Conservation (phyloP, 1,140 invertebrate species). For the Penaeus japonicus region DNA sequence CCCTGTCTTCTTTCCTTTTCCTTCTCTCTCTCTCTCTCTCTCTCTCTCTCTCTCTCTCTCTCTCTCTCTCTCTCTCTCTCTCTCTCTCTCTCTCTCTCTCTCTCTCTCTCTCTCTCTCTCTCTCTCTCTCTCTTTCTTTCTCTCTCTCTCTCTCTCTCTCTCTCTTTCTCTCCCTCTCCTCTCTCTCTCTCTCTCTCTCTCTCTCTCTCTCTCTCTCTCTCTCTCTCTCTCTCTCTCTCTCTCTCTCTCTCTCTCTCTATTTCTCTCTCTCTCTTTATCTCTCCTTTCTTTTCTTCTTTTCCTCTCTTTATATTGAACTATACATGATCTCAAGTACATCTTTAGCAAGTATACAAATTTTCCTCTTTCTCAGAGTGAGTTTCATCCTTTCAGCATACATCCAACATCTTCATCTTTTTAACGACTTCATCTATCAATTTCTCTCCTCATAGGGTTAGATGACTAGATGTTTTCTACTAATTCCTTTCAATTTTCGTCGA, state of each 20-base stretch:
- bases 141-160: background rate
- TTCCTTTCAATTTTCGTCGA: no score
- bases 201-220: constrained; percentile 15
- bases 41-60: background rate
- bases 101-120: background rate
- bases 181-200: background rate
- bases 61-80: background rate
- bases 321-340: no score
- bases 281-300: background rate
- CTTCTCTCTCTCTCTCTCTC: no score
- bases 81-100: background rate
- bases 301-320: no score
- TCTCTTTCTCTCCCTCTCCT: background rate
- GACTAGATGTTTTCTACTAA: no score
- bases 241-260: background rate
- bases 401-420: no score
- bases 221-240: background rate
- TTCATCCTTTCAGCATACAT: no score
- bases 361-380: no score
- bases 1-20: no score
- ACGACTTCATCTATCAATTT: no score
- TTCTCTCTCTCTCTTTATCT: background rate
- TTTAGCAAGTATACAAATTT: no score
- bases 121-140: constrained; percentile 2
- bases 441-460: no score